Evolutionary conservation across 2,113 vertebrate genomes (phyloP).

Genomic region (Aegypius monachus): DNA sequence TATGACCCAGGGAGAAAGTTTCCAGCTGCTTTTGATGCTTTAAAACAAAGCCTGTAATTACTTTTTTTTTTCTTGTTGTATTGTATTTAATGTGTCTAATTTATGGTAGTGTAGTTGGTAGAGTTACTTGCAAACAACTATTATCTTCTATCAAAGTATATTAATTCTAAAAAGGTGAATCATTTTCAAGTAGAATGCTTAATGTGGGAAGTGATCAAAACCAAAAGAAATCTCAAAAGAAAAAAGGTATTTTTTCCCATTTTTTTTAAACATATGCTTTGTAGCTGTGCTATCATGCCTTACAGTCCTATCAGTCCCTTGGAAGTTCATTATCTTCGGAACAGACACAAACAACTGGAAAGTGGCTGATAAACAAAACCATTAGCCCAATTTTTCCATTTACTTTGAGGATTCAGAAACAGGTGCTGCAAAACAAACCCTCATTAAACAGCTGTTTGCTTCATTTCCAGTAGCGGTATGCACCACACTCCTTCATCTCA

Average conservation of each 20-base stretch:
- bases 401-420: slow-evolving; percentile 21
- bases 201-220: background rate
- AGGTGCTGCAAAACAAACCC: background rate
- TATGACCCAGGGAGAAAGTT: background rate
- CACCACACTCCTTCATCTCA: background rate
- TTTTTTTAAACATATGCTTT: background rate
- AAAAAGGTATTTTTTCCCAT: background rate
- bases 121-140: background rate
- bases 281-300: background rate
- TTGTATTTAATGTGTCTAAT: background rate
- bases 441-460: slow-evolving; percentile 32
- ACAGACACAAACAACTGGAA: background rate
- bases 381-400: slow-evolving; percentile 44
- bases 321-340: slow-evolving; percentile 27
- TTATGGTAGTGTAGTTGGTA: background rate
- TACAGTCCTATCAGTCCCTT: background rate
- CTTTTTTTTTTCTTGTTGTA: background rate
- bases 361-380: slow-evolving; percentile 33
- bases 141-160: background rate
- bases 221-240: background rate
- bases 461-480: background rate
- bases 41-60: background rate
- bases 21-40: background rate
- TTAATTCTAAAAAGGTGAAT: background rate
- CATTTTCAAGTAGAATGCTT: background rate